These are phyloP conservation scores for Dendrocopos noguchii DNA, from an alignment of 2,113 vertebrate species.

Conservation along the genomic window DNA sequence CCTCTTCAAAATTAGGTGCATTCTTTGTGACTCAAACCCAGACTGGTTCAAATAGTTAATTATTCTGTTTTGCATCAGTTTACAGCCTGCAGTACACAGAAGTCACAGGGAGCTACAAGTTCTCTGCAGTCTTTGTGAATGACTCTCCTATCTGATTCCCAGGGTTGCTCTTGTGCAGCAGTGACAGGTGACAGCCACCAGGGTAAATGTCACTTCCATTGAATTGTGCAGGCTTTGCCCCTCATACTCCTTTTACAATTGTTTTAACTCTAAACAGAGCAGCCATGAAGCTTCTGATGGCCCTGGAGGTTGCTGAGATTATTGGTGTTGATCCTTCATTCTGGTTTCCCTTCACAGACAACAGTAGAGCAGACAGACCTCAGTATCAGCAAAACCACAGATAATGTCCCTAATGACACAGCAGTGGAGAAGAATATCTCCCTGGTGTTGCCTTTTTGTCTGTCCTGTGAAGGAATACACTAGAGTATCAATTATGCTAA, in stretches of 20 bases:
- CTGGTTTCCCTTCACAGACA: too few species aligned
- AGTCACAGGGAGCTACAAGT: not conserved
- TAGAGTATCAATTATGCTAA: too few species aligned
- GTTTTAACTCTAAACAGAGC: not conserved
- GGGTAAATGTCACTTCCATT: not conserved
- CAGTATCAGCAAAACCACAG: too few species aligned
- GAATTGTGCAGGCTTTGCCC: not conserved
- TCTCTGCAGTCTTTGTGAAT: not conserved
- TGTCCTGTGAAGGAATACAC: too few species aligned
- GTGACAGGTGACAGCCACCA: not conserved
- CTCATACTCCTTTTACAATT: not conserved
- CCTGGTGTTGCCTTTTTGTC: too few species aligned
- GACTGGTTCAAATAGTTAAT: not conserved
- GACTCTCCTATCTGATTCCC: not conserved
- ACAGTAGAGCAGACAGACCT: too few species aligned
- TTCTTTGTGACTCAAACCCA: not conserved
- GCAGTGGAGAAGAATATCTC: too few species aligned
- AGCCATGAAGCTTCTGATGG: not conserved
- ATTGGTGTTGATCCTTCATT: too few species aligned
- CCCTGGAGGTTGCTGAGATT: not conserved
- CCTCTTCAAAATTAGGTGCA: not conserved
- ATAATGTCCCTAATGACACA: too few species aligned
- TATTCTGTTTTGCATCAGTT: not conserved
- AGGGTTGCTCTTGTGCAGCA: not conserved
- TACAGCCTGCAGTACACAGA: not conserved